A percentile compares a stretch with the other conserved stretches of the same genome.
Evolutionary conservation across 2,797 vertebrate species (phyloP).

Genomic region (Centroberyx gerrardi): DNA sequence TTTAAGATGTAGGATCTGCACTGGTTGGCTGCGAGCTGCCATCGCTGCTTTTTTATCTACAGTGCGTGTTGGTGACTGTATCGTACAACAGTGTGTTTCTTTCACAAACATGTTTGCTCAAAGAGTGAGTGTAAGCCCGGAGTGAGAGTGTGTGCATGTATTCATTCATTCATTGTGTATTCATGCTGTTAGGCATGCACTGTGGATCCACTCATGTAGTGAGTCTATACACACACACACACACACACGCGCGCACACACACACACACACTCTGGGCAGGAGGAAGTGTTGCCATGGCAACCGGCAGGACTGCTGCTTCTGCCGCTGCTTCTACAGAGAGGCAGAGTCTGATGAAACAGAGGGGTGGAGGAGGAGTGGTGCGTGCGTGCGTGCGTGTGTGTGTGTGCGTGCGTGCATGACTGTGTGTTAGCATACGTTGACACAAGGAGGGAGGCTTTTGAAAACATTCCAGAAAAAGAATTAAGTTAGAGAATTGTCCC

Average conservation of each 20-base stretch:
- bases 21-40: not conserved
- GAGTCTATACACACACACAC: constrained; percentile 39
- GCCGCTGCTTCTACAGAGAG: constrained; percentile 71
- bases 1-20: constrained; percentile 25
- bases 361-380: constrained; percentile 38
- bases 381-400: not conserved
- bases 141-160: constrained; percentile 46
- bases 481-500: constrained; percentile 49
- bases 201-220: constrained; percentile 68
- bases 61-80: constrained; percentile 21
- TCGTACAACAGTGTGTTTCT: constrained; percentile 44
- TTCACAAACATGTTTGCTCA: constrained; percentile 63
- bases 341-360: constrained; percentile 74
- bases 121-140: constrained; percentile 43
- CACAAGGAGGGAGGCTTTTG: constrained; percentile 49
- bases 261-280: constrained; percentile 74
- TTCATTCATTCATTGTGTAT: constrained; percentile 76
- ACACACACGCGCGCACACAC: constrained; percentile 44
- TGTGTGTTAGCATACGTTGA: constrained; percentile 10
- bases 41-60: not conserved
- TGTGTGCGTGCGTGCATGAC: constrained; percentile 13
- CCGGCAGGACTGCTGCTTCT: constrained; percentile 81
- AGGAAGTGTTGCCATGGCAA: constrained; percentile 90
- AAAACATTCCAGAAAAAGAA: constrained; percentile 40
- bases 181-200: constrained; percentile 67